These are phyloP conservation scores for Drosophila algonquin DNA, from an alignment of 2,888 invertebrate genomes.

Conservation along the genomic window DNA sequence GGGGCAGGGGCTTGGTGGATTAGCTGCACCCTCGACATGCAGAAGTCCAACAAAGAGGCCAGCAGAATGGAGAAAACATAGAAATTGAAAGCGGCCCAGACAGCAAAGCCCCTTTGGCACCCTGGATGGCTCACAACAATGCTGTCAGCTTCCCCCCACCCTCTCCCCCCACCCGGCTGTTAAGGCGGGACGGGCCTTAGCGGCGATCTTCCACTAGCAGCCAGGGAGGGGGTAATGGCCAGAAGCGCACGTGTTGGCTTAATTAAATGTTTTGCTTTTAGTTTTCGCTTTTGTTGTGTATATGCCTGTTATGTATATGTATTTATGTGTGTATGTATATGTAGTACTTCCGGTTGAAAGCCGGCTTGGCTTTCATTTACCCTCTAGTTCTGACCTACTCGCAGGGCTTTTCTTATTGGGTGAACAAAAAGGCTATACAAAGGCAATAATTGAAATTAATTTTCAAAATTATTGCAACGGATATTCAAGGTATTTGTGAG, in stretches of 20 bases:
- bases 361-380: background rate
- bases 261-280: constrained; percentile 61
- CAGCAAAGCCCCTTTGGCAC: constrained; percentile 23
- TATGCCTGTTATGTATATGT: background rate
- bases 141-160: background rate
- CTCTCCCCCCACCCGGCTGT: background rate
- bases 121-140: constrained; percentile 11
- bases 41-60: constrained; percentile 26
- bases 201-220: constrained; percentile 35
- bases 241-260: constrained; percentile 48
- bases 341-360: constrained; percentile 3
- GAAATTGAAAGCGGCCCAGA: constrained; percentile 22
- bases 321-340: background rate
- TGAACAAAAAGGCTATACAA: no score
- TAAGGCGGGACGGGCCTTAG: background rate
- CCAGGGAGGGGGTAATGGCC: constrained; percentile 1
- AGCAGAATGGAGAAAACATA: constrained; percentile 19
- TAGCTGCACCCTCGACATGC: constrained; percentile 39
- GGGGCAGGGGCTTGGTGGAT: constrained; percentile 13
- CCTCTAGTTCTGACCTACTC: background rate
- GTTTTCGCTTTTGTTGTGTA: constrained; percentile 18
- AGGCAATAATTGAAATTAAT: no score
- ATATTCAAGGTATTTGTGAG: no score
- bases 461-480: no score
- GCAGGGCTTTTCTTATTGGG: no score